Base-by-base conservation (phyloP, 2,888 invertebrate species). In the Mesorhabditis belari region DNA sequence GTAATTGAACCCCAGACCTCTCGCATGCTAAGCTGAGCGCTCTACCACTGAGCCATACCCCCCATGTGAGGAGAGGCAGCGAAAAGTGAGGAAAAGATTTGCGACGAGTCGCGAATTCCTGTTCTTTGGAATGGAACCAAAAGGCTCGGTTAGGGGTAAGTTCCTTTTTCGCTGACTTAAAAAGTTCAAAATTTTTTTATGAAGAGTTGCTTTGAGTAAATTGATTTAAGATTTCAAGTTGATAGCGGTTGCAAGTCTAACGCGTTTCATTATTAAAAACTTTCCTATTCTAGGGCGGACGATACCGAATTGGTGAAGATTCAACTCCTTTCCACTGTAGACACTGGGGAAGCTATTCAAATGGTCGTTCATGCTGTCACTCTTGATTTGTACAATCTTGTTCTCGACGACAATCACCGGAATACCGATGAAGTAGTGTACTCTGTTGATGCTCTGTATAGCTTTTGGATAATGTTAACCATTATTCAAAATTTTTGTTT, bases 391-490 rank as follows among this genome's bases (percentile, higher is more conserved):
- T 95, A 92, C 77, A 88, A 90, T 81, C 85, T 98, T 53, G 90
- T 92, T n/a, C 0, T 92, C 91, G 62, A 98, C 96, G 1, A 95
- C 95, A 0, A 95, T 98, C 0, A 94, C 94, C 5, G 92, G 95
- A 77, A 96, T 96, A 76, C 98, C 98, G 1, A 98, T 98, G 98
- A 98, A 98, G 81, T 85, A 83, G 29, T 24, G 51, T 25, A 25
- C 2, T 9, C n/a, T 12, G 23, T 9, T 12, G 12, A 55, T 12
- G 2, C 17, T 19, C 51, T 2, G 12, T 51, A n/a, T n/a, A n/a
- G n/a, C n/a, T n/a, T n/a, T n/a, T n/a, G n/a, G n/a, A n/a, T n/a
- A n/a, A n/a, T n/a, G n/a, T n/a, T n/a, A n/a, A n/a, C n/a, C n/a
- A n/a, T n/a, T n/a, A n/a, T n/a, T n/a, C n/a, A n/a, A n/a, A n/a